phyloP scores from a whole-genome alignment of 1,140 invertebrate genomes.

The Neomicropteryx cornuta region DNA sequence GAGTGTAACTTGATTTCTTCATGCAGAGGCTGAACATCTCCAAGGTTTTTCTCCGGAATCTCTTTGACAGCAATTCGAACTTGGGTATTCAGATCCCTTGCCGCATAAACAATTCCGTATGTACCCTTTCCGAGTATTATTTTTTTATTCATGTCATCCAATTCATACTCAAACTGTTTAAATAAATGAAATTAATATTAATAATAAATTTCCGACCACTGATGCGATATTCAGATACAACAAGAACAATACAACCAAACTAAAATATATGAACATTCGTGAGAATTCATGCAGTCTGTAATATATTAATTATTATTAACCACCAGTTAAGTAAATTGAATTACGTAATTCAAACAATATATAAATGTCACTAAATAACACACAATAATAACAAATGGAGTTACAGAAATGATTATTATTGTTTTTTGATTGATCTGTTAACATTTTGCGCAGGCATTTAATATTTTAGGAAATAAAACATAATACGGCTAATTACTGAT shows the following conservation, averaged over 20 bases:
- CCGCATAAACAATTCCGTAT: conserved; percentile 93
- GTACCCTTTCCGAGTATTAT: conserved; percentile 91
- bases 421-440: too few species aligned
- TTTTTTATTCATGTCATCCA: conserved; percentile 80
- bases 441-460: too few species aligned
- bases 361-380: too few species aligned
- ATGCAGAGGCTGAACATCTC: conserved; percentile 95
- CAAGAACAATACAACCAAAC: not conserved
- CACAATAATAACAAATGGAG: too few species aligned
- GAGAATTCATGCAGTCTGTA: too few species aligned
- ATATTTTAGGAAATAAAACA: too few species aligned
- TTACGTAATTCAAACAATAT: too few species aligned
- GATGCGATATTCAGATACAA: conserved; percentile 14
- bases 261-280: conserved; percentile 6
- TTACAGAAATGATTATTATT: too few species aligned
- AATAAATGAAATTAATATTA: conserved; percentile 23
- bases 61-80: conserved; percentile 96
- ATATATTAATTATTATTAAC: too few species aligned
- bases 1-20: conserved; percentile 98
- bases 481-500: too few species aligned
- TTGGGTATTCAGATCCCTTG: conserved; percentile 89
- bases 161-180: conserved; percentile 88
- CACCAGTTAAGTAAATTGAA: too few species aligned
- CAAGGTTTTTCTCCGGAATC: conserved; percentile 91
- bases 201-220: conserved; percentile 3